A percentile compares a stretch with the other conserved stretches of the same genome.
phyloP scores from a whole-genome alignment of 2,888 invertebrate genomes.

The Apodemia hepburni region DNA sequence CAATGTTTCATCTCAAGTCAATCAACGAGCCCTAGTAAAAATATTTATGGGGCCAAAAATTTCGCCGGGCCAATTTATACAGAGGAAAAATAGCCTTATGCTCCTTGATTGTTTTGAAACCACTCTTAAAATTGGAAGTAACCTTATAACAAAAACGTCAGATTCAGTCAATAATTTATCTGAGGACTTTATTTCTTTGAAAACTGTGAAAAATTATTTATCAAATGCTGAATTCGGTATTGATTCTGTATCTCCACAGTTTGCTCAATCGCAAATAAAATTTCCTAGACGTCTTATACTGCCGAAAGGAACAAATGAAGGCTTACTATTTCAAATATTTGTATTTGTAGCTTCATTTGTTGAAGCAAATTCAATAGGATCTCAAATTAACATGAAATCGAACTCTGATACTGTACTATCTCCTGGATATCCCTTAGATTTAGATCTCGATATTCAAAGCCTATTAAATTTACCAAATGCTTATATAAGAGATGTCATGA shows the following conservation, averaged over 20 bases:
- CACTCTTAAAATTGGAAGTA: slow-evolving; percentile 81
- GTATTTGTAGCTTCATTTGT: slow-evolving; percentile 80
- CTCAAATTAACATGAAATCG: slow-evolving; percentile 60
- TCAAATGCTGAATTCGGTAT: slow-evolving; percentile 77
- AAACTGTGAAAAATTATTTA: slow-evolving; percentile 80
- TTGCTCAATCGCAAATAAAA: slow-evolving; percentile 75
- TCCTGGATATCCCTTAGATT: slow-evolving; percentile 88
- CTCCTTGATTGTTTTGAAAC: slow-evolving; percentile 81
- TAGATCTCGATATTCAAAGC: slow-evolving; percentile 73
- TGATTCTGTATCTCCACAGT: slow-evolving; percentile 69
- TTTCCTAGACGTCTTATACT: slow-evolving; percentile 85
- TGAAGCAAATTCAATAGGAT: slow-evolving; percentile 43
- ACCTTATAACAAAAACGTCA: slow-evolving; percentile 82
- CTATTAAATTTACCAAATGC: slow-evolving; percentile 60
- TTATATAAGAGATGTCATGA: slow-evolving; percentile 51
- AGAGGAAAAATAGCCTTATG: slow-evolving; percentile 78
- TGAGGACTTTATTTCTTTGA: slow-evolving; percentile 81
- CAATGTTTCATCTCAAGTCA: slow-evolving; percentile 80
- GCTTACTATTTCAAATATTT: slow-evolving; percentile 83
- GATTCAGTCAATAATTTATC: slow-evolving; percentile 80
- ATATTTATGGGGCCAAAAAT: slow-evolving; percentile 86
- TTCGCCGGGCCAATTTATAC: slow-evolving; percentile 74
- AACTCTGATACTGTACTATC: slow-evolving; percentile 53
- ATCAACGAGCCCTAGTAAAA: slow-evolving; percentile 81
- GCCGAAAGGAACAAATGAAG: slow-evolving; percentile 84